Evolutionary conservation across 2,113 vertebrate species (phyloP), one percentile per base, ranked within the genome.

Genomic region (Cephalopterus ornatus): DNA sequence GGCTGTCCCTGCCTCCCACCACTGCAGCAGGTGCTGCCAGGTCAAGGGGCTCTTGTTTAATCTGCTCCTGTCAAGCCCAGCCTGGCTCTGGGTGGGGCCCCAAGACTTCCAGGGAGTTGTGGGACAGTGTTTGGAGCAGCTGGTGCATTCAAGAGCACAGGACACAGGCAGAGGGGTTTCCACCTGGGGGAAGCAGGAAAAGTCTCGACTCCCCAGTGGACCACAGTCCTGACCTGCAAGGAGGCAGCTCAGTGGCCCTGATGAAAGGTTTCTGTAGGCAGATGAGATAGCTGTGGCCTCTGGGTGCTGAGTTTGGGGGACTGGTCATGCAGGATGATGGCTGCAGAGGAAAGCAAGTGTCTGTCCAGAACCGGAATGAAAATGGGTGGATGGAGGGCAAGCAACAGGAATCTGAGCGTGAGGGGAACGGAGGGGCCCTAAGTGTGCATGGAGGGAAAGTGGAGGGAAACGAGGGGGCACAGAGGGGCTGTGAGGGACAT

Each of bases 61-160:
- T 8, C 19, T 62, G 59, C 32, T 74, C 44, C 70, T 70, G 55
- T 12, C 46, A 47, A 72, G 37, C 37, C 46, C 71, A 83, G 58
- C 39, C 16, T 30, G 50, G 44, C 13, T 66, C 33, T 19, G 76
- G 21, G 30, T 66, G 59, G 28, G 70, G 52, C 35, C 37, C 30
- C 2, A 0, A 28, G 61, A 12, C 4, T 39, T 67, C 14, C 75
- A 55, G 30, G 14, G 27, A 37, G 19, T 2, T 46, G 35, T 59
- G 82, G 66, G 41, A 26, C 49, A 56, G 56, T 12, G 17, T 33
- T 59, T 46, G 61, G 22, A 78, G 91, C 4, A 8, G 22, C 16
- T 66, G 73, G 13, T 46, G 35, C 0, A 0, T 47, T 42, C 61
- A 66, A 56, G 50, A 23, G 13, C 0, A 0, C 30, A 6, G 3